Conservation (phyloP, 1,140 invertebrate genomes). For the Drosophila tropicalis region DNA sequence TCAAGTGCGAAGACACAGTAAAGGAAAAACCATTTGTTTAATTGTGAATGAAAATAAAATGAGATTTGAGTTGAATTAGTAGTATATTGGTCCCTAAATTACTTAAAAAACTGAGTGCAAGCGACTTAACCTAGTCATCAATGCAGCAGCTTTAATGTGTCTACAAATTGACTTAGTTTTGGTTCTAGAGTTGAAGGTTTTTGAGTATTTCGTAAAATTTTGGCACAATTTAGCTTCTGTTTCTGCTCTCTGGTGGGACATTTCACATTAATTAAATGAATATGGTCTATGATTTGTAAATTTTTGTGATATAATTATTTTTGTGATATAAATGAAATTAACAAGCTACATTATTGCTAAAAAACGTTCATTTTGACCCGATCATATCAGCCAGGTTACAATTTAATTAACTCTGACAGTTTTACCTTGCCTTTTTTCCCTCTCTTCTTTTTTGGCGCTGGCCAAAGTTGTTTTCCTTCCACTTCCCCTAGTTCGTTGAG, state of each 20-base stretch:
- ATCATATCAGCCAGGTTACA: constrained; percentile 57
- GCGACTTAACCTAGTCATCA: too few species aligned
- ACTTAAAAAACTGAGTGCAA: too few species aligned
- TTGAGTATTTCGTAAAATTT: too few species aligned
- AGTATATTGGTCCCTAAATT: too few species aligned
- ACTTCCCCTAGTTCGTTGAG: neutral
- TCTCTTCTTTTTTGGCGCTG: neutral
- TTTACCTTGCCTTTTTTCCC: constrained; percentile 54
- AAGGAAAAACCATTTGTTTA: too few species aligned
- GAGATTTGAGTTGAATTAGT: too few species aligned
- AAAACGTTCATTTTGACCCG: constrained; percentile 34
- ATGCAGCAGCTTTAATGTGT: too few species aligned
- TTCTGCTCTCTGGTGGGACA: neutral
- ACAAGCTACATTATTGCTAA: neutral
- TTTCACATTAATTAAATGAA: neutral
- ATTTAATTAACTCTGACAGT: constrained; percentile 74
- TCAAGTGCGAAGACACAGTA: too few species aligned
- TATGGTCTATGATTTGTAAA: neutral
- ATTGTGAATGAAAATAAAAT: too few species aligned
- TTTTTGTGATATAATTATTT: neutral
- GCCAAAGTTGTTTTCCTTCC: neutral
- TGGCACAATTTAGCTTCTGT: too few species aligned
- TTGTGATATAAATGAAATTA: neutral
- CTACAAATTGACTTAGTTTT: too few species aligned
- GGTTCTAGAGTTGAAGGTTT: too few species aligned